Evolutionary conservation across 2,113 vertebrate genomes (phyloP).

Genomic region (Columba livia): DNA sequence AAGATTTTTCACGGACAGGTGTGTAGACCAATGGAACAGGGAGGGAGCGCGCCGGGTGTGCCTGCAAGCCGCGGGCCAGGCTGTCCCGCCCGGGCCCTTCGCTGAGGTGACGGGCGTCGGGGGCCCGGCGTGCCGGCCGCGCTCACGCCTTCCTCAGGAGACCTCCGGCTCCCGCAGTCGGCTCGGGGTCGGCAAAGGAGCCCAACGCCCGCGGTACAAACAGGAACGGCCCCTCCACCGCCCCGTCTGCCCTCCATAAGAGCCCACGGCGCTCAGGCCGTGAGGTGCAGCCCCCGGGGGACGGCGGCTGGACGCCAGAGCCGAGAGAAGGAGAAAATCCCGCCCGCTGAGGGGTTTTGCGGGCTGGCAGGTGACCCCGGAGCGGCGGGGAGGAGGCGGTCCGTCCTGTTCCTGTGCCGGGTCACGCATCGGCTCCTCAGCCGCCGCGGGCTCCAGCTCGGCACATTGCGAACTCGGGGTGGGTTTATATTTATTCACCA

Average conservation of each 20-base stretch:
- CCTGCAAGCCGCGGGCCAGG: fast-evolving
- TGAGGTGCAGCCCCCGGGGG: not conserved
- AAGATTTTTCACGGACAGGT: fast-evolving
- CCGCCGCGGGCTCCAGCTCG: not conserved
- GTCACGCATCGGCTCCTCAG: not conserved
- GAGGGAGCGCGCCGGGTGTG: fast-evolving
- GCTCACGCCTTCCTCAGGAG: not conserved
- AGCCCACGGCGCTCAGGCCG: not conserved
- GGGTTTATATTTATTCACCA: not conserved
- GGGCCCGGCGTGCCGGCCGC: not conserved
- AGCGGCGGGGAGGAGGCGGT: not conserved
- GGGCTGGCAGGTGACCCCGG: not conserved
- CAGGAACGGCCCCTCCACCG: not conserved
- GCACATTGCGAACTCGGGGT: too few species aligned
- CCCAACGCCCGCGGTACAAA: too few species aligned
- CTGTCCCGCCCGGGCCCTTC: not conserved
- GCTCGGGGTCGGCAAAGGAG: not conserved
- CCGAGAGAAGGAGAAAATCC: not conserved
- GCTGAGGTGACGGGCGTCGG: not conserved
- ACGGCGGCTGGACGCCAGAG: not conserved
- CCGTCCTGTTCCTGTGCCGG: not conserved
- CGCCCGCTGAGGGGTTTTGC: too few species aligned
- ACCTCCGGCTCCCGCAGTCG: not conserved
- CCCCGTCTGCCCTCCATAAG: not conserved
- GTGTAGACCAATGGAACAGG: not conserved